A percentile compares a stretch with the other conserved stretches of the same genome.
Conservation (phyloP, 2,888 invertebrate genomes). For the Pseudanteris insignis region DNA sequence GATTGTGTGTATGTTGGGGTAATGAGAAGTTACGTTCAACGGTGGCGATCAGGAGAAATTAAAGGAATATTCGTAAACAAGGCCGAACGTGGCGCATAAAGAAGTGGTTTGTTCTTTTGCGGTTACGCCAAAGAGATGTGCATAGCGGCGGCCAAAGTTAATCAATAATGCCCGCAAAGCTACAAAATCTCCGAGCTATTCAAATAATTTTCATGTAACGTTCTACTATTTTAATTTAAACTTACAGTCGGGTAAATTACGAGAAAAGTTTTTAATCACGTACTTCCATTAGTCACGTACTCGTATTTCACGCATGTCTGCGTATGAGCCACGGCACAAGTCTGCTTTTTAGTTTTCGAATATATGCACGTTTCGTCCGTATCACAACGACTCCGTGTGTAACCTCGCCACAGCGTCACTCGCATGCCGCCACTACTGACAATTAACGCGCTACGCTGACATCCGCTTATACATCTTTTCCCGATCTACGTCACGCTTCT, state of each 20-base stretch:
- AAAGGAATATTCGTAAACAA: constrained; percentile 8
- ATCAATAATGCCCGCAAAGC: constrained; percentile 39
- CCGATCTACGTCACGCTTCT: constrained; percentile 14
- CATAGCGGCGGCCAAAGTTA: constrained; percentile 28
- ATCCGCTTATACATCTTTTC: constrained; percentile 3
- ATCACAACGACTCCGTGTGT: constrained; percentile 26
- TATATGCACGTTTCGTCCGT: constrained; percentile 31
- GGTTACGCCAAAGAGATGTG: constrained; percentile 15
- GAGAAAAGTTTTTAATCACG: constrained; percentile 58
- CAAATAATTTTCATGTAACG: constrained; percentile 46
- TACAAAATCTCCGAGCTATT: constrained; percentile 32
- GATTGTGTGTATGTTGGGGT: too few species aligned
- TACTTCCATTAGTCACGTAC: constrained; percentile 57
- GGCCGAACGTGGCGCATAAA: background rate
- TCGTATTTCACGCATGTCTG: constrained; percentile 44
- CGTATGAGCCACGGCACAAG: constrained; percentile 35
- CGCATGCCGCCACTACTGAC: constrained; percentile 15
- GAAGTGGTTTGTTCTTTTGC: constrained; percentile 12
- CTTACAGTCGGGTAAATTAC: constrained; percentile 54
- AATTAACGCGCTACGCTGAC: constrained; percentile 18
- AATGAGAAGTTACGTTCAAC: too few species aligned
- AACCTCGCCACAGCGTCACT: constrained; percentile 4
- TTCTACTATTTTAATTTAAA: constrained; percentile 48
- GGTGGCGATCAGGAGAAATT: too few species aligned
- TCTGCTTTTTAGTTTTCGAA: constrained; percentile 44